These are phyloP conservation scores for Amaurobius ferox DNA, from an alignment of 2,888 invertebrate species.

Conservation along the genomic window DNA sequence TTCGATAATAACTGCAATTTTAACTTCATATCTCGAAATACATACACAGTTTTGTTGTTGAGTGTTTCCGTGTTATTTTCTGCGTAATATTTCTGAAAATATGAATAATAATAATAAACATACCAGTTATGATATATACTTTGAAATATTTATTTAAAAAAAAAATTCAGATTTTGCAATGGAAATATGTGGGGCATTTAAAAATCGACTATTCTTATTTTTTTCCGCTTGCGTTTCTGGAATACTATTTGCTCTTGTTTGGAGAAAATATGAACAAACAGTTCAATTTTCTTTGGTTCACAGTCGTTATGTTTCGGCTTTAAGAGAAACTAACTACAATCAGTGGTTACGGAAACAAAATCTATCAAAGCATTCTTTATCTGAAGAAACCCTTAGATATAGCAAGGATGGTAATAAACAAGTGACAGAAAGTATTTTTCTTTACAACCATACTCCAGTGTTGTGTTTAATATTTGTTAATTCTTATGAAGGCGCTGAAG, in stretches of 20 bases:
- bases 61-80: too few species aligned
- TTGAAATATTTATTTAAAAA: too few species aligned
- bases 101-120: too few species aligned
- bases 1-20: too few species aligned
- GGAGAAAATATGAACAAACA: slow-evolving; percentile 74
- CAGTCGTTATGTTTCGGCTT: slow-evolving; percentile 60
- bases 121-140: too few species aligned
- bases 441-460: slow-evolving; percentile 68
- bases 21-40: too few species aligned
- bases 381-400: slow-evolving; percentile 67
- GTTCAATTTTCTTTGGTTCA: slow-evolving; percentile 72
- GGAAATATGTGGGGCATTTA: slow-evolving; percentile 57
- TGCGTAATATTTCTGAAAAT: too few species aligned
- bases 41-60: too few species aligned
- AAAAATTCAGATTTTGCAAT: too few species aligned
- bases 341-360: slow-evolving; percentile 73
- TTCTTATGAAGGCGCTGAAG: slow-evolving; percentile 72
- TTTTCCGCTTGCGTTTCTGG: slow-evolving; percentile 74
- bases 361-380: slow-evolving; percentile 41
- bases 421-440: slow-evolving; percentile 51
- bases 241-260: slow-evolving; percentile 74
- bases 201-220: slow-evolving; percentile 70
- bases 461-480: slow-evolving; percentile 74
- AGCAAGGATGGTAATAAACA: neutral
- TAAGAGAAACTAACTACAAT: slow-evolving; percentile 69